Conservation (phyloP, 2,797 vertebrate genomes). For the Menidia menidia region DNA sequence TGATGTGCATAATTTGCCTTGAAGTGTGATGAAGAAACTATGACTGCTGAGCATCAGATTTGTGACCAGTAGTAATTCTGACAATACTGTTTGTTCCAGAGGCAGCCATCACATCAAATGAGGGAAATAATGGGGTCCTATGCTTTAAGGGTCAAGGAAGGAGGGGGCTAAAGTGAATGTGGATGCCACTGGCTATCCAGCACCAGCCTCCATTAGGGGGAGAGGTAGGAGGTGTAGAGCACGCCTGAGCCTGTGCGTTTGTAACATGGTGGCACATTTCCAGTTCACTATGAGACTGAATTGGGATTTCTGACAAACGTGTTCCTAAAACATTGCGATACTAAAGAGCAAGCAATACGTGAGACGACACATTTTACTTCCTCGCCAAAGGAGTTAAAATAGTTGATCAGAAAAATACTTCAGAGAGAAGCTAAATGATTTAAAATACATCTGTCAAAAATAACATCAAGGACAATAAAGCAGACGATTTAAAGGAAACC, state of each 20-base stretch:
- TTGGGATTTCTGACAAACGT: neutral
- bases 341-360: slow-evolving; percentile 8
- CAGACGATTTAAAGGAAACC: slow-evolving; percentile 60
- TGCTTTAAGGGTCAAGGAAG: too few species aligned
- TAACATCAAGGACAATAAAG: slow-evolving; percentile 57
- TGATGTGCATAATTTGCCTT: neutral
- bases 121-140: slow-evolving; percentile 5
- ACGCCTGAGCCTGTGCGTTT: slow-evolving; percentile 12
- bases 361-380: slow-evolving; percentile 18
- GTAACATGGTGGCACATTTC: slow-evolving; percentile 28
- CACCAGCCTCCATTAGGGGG: slow-evolving; percentile 55
- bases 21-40: neutral
- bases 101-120: slow-evolving; percentile 36
- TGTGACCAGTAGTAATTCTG: neutral
- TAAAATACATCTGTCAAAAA: slow-evolving; percentile 50
- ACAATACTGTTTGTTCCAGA: neutral
- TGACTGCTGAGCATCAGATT: neutral
- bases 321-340: slow-evolving; percentile 20
- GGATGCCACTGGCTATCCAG: slow-evolving; percentile 44
- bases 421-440: slow-evolving; percentile 35
- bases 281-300: slow-evolving; percentile 10
- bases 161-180: slow-evolving; percentile 55
- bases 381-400: slow-evolving; percentile 8
- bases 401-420: slow-evolving; percentile 35
- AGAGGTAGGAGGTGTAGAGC: slow-evolving; percentile 13